These are phyloP conservation scores for Mesoclemmys tuberculata DNA, from an alignment of 2,113 vertebrate species.

Conservation along the genomic window DNA sequence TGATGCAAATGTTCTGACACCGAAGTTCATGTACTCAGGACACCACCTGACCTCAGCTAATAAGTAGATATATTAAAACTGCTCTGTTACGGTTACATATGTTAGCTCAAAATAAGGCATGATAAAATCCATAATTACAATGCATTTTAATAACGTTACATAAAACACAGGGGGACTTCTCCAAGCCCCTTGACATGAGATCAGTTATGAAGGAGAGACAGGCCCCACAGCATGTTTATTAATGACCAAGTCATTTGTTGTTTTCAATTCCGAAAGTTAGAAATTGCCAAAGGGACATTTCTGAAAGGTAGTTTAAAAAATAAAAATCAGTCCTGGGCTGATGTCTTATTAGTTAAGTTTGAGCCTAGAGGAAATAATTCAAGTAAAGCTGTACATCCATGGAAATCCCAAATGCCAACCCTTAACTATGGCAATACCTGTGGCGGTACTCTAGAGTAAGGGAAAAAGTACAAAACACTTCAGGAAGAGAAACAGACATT, in stretches of 20 bases:
- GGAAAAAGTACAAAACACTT: neutral
- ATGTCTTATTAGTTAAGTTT: neutral
- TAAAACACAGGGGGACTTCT: neutral
- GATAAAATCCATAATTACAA: neutral
- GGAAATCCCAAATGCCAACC: neutral
- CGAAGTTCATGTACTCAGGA: neutral
- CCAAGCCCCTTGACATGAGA: neutral
- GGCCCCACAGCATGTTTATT: rapidly evolving
- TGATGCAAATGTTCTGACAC: neutral
- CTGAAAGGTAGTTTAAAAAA: neutral
- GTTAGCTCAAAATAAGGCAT: neutral
- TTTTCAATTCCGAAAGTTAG: neutral
- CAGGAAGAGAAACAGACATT: neutral
- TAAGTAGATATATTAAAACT: neutral
- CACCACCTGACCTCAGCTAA: neutral
- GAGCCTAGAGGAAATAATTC: neutral
- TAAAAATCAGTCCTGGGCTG: neutral
- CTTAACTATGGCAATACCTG: neutral
- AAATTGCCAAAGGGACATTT: neutral
- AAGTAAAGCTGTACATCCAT: neutral
- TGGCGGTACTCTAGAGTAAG: neutral
- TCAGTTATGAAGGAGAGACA: neutral
- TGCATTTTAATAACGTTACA: neutral
- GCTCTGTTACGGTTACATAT: neutral
- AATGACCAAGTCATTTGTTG: neutral